Evolutionary conservation across 2,888 invertebrate genomes (phyloP).

Genomic region (Cartodere bifasciata): DNA sequence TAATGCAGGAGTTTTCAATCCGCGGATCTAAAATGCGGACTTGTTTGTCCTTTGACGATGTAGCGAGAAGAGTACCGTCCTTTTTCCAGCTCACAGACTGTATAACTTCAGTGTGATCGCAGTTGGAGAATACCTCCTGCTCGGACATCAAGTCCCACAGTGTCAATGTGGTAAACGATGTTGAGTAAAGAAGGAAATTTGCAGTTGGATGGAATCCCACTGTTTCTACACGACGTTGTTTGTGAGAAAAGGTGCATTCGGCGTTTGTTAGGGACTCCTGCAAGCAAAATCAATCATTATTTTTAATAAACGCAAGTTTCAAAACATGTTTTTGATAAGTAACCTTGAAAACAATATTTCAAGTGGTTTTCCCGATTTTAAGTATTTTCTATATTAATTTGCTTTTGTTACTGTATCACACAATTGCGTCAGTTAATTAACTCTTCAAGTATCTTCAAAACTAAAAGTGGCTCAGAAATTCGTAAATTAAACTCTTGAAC

Average conservation of each 20-base stretch:
- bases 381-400: too few species aligned
- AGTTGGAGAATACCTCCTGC: constrained; percentile 63
- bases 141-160: constrained; percentile 79
- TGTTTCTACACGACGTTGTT: constrained; percentile 76
- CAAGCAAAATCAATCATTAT: constrained; percentile 33
- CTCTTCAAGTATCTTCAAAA: too few species aligned
- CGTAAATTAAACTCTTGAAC: too few species aligned
- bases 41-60: constrained; percentile 85
- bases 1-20: constrained; percentile 44
- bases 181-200: constrained; percentile 77
- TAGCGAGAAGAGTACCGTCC: constrained; percentile 69
- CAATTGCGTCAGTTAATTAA: too few species aligned
- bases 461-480: too few species aligned
- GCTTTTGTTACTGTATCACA: too few species aligned
- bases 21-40: constrained; percentile 78
- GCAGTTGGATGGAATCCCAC: constrained; percentile 87
- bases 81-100: constrained; percentile 85
- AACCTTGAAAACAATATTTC: too few species aligned
- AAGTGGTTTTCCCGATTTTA: too few species aligned
- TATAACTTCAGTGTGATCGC: constrained; percentile 67
- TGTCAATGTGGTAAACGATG: constrained; percentile 67
- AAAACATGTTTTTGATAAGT: too few species aligned
- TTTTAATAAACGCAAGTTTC: neutral
- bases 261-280: constrained; percentile 62
- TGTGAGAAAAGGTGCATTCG: constrained; percentile 70